Evolutionary conservation across 2,113 vertebrate species (phyloP), one percentile per base, ranked within the genome.

Genomic region (Oryzias woworae): DNA sequence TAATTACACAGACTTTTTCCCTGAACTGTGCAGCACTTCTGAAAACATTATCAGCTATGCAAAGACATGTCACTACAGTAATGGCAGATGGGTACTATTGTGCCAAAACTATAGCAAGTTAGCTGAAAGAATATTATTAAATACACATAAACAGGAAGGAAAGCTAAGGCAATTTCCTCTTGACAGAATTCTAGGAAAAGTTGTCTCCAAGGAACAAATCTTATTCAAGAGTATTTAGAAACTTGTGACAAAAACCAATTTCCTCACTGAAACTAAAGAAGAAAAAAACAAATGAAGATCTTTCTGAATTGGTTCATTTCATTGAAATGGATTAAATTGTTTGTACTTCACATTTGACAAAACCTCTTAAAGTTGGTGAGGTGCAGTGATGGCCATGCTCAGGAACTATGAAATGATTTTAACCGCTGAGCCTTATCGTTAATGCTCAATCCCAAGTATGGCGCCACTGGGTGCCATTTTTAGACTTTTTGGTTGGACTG

Each of bases 71-170:
- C 87, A 82, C 78, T 52, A 72, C 80, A 65, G 87, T 73, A 61
- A 82, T 69, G 69, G 86, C 87, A 92, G 88, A 90, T 90, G 89
- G 88, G 77, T 82, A 56, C 75, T 80, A 45, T 75, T 48, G 49
- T 73, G 71, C 70, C 75, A 77, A 58, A 66, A 78, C 76, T 58
- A 64, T 36, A 73, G 61, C 43, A 66, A 62, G 46, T 55, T 54
- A 18, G 53, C 64, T 54, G 48, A 78, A 85, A 84, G 53, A 65
- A 66, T 79, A 45, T 46, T 66, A 62, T 76, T 66, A 45, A 16
- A 56, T 17, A 48, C 45, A 67, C 8, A 71, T 47, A 77, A 65
- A 73, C 31, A 36, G 64, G 23, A 71, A 76, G 53, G 48, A 68
- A 62, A 58, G 60, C 54, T 31, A 60, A 75, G 73, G 64, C 66